Percentiles rank a stretch among this genome's conserved stretches.
Conservation (phyloP, 2,113 vertebrate species). For the Silurus meridionalis region DNA sequence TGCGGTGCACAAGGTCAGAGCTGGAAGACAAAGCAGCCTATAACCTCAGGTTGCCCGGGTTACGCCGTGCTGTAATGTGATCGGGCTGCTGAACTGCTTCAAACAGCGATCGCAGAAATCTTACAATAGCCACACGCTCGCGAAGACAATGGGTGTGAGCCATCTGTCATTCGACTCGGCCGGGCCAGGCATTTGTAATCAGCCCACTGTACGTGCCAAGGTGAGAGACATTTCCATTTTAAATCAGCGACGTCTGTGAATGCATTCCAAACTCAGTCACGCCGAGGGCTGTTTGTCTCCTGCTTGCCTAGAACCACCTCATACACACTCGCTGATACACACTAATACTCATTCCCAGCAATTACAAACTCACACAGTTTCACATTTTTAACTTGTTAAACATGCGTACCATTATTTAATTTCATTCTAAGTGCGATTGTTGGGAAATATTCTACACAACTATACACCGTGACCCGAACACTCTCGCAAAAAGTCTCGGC, state of each 20-base stretch:
- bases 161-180: conserved; percentile 58
- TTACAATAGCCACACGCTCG: conserved; percentile 7
- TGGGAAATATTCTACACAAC: neutral
- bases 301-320: conserved; percentile 5
- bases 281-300: conserved; percentile 20
- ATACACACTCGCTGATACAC: neutral
- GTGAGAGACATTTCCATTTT: conserved; percentile 62
- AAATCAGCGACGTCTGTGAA: conserved; percentile 62
- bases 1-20: neutral
- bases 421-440: neutral
- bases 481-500: neutral
- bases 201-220: conserved; percentile 46
- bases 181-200: conserved; percentile 51
- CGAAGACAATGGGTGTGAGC: conserved; percentile 49
- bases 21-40: neutral
- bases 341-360: neutral
- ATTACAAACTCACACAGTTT: neutral
- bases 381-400: neutral
- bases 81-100: conserved; percentile 55
- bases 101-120: conserved; percentile 47
- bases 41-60: conserved; percentile 4
- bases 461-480: neutral
- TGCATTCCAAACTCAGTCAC: conserved; percentile 52
- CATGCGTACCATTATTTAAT: neutral
- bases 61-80: conserved; percentile 16